phyloP scores from a whole-genome alignment of 37 sponge, comb jelly and placozoan species.

The Aphrocallistes beatrix region DNA sequence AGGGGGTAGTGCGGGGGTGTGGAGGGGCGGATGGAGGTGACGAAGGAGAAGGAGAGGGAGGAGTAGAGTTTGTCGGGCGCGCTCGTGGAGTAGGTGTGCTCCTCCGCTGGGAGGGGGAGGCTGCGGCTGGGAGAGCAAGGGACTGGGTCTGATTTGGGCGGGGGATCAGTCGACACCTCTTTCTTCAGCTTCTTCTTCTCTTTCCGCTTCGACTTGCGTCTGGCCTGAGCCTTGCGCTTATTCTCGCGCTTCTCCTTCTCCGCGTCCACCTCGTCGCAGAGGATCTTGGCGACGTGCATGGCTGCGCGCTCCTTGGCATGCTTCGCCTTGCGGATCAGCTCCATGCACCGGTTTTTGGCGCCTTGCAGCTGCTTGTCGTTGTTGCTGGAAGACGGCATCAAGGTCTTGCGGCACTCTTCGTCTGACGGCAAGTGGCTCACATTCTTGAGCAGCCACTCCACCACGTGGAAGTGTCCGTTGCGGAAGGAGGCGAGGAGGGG shows the following conservation, averaged over 20 bases:
- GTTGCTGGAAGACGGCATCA: slow-evolving; percentile 61
- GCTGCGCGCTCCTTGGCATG: slow-evolving; percentile 70
- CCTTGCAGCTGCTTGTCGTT: slow-evolving; percentile 64
- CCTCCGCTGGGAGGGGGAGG: background rate
- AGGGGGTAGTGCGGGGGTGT: background rate
- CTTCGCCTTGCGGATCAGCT: slow-evolving; percentile 86
- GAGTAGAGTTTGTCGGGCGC: background rate
- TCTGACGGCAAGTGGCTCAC: slow-evolving; percentile 83
- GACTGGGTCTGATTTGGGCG: slow-evolving; percentile 7
- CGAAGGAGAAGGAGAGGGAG: background rate
- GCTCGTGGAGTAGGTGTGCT: slow-evolving; percentile 4
- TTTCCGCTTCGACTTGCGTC: slow-evolving; percentile 68
- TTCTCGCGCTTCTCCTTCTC: slow-evolving; percentile 78
- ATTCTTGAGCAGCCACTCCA: slow-evolving; percentile 90
- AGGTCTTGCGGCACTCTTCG: slow-evolving; percentile 84
- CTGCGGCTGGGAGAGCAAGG: background rate
- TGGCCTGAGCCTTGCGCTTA: slow-evolving; percentile 72
- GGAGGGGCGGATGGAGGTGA: background rate
- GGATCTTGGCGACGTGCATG: slow-evolving; percentile 61
- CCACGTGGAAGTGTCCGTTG: slow-evolving; percentile 76
- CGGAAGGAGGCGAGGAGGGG: slow-evolving; percentile 81
- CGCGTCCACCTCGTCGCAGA: slow-evolving; percentile 66
- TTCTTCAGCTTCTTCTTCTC: slow-evolving; percentile 61
- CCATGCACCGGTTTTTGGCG: slow-evolving; percentile 58
- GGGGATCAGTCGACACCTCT: slow-evolving; percentile 11